Evolutionary conservation across 2,113 vertebrate genomes (phyloP), one percentile per base, ranked within the genome.

Genomic region (Tachysurus vachellii): DNA sequence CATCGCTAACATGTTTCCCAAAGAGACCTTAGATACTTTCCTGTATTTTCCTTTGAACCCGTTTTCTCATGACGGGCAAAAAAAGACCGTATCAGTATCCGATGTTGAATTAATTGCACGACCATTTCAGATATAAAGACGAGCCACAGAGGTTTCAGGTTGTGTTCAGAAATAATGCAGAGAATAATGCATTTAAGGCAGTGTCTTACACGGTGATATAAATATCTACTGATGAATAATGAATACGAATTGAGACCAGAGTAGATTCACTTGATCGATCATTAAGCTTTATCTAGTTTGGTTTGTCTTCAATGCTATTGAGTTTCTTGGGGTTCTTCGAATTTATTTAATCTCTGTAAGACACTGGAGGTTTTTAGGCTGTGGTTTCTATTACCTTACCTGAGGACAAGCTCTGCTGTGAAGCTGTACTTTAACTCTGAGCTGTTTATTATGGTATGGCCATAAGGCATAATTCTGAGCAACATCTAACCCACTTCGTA

Each of bases 371-470:
- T 83, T 88, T 80, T 75, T 82, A n/a, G 5, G 31, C 75, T 90
- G 88, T 68, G 80, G 68, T 90, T 76, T 66, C 88, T 28, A 13
- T 86, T 59, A 89, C 88, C 73, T 70, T 73, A 91, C 85, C 85
- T 85, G 66, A 89, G 88, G 86, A 73, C 62, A 12, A 76, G 26
- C 42, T 76, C 50, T 84, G 79, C 59, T 79, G 50, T 57, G 36
- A 56, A 84, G 84, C 80, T 68, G 73, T 90, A 91, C 89, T 92
- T 80, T 90, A 91, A 89, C 83, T 85, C 86, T 56, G 47, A 86
- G 62, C 85, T 91, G 42, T 93, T 93, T 92, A 91, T 92, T 93
- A 91, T 94, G 90, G 90, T 91, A 50, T 47, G 90, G 83, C 73
- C 90, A 86, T 89, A 89, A 91, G 80, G 85, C 90, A 83, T 89